Percentiles rank a stretch among this genome's conserved stretches.
These are phyloP conservation scores for Lordiphosa fenestrarum DNA, from an alignment of 2,888 invertebrate species.

Conservation along the genomic window DNA sequence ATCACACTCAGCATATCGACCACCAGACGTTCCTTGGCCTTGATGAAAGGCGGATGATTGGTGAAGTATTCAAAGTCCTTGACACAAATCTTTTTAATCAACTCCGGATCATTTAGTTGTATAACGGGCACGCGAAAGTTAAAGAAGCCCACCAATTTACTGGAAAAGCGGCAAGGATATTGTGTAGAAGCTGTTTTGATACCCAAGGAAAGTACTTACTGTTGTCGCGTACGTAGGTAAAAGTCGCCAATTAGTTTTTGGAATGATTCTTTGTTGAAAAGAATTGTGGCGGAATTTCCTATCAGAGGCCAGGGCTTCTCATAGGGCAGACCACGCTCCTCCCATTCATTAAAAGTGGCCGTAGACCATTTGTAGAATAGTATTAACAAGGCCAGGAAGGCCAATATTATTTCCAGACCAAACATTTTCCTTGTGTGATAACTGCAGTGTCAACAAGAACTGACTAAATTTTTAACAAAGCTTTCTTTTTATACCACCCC, in stretches of 20 bases:
- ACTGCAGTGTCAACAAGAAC: too few relatives aligned
- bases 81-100: slow-evolving; percentile 75
- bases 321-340: slow-evolving; percentile 52
- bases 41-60: slow-evolving; percentile 79
- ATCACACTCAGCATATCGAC: slow-evolving; percentile 70
- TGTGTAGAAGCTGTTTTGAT: too few relatives aligned
- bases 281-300: slow-evolving; percentile 41
- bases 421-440: slow-evolving; percentile 9
- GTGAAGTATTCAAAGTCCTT: slow-evolving; percentile 79
- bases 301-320: slow-evolving; percentile 65
- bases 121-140: slow-evolving; percentile 66
- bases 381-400: slow-evolving; percentile 22
- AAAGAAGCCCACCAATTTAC: slow-evolving; percentile 79
- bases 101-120: slow-evolving; percentile 74
- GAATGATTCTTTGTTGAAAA: slow-evolving; percentile 34
- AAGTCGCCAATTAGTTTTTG: slow-evolving; percentile 37
- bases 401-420: slow-evolving; percentile 30
- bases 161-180: slow-evolving; percentile 11
- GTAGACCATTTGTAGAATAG: slow-evolving; percentile 62
- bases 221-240: slow-evolving; percentile 51
- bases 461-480: too few relatives aligned
- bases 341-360: slow-evolving; percentile 45
- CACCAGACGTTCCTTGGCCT: slow-evolving; percentile 79
- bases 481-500: too few relatives aligned
- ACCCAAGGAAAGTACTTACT: slow-evolving; percentile 37